Base-by-base conservation (phyloP, 2,797 vertebrate species). In the Crossoptilon crossoptilon region DNA sequence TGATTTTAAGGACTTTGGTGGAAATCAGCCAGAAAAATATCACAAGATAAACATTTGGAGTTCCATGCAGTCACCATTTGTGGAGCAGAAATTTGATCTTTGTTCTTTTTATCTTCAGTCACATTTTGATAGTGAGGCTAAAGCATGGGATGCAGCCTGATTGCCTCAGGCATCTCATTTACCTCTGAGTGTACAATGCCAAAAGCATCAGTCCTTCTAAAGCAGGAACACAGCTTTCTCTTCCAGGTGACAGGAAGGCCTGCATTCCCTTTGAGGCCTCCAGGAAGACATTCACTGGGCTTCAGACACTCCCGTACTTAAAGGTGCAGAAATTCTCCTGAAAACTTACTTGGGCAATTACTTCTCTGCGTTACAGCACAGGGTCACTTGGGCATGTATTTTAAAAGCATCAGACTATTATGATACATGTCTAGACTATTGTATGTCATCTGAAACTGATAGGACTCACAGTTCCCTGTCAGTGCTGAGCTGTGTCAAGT, bases 291-390 rank as follows among this genome's bases (percentile, higher is more conserved):
- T 11, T 73, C n/a, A 10, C n/a, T 67, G 31, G 19, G 11, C 44
- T 56, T 21, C 31, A n/a, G 31, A 21, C 55, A n/a, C 55, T n/a
- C 18, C 18, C 21, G 31, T n/a, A 19, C 31, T 55, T n/a, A n/a
- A 31, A 56, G 23, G 49, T 81, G 55, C 77, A 87, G 56, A 27
- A 82, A 26, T 87, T 31, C 14, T 87, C 18, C 66, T 1, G 0
- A 17, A 82, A 44, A 31, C 16, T 84, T 86, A 63, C 26, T 9
- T 0, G 1, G 48, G 11, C 60, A 51, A 3, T 66, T 19, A 3
- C 6, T 21, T 80, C 41, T 71, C 37, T 53, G 19, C 67, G 27
- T 4, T 0, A 1, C 0, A 0, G 62, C 2, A 0, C 2, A 11
- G 41, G 11, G 18, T 8, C 11, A 19, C 0, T 0, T 58, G 67